Evolutionary conservation across 2,797 vertebrate species (phyloP).

Genomic region (Takifugu rubripes): DNA sequence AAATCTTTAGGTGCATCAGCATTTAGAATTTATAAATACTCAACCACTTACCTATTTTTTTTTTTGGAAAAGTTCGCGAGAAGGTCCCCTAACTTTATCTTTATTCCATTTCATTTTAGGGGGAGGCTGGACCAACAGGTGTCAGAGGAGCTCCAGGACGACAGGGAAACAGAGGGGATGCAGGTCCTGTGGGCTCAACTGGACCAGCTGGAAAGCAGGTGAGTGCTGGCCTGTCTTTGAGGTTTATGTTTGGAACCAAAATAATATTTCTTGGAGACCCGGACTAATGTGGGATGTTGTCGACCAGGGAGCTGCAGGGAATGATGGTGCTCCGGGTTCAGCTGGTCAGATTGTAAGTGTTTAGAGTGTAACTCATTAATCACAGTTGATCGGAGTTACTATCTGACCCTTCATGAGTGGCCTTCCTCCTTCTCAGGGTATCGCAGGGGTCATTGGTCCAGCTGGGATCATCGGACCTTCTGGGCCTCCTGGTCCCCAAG

Average conservation of each 20-base stretch:
- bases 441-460: conserved; percentile 82
- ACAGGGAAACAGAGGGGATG: conserved; percentile 89
- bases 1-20: background rate
- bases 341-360: conserved; percentile 86
- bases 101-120: conserved; percentile 67
- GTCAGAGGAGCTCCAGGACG: conserved; percentile 87
- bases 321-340: conserved; percentile 82
- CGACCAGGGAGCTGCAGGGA: conserved; percentile 82
- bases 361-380: background rate
- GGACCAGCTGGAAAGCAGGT: conserved; percentile 84
- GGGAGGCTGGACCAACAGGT: conserved; percentile 89
- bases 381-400: background rate
- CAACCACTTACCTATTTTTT: too few species aligned
- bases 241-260: too few species aligned
- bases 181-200: conserved; percentile 78
- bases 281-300: background rate
- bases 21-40: too few species aligned
- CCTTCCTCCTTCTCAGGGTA: conserved; percentile 72
- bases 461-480: conserved; percentile 81
- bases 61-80: background rate
- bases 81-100: background rate
- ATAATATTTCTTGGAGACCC: background rate
- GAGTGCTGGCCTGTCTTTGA: conserved; percentile 11
- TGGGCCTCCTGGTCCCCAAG: conserved; percentile 88
- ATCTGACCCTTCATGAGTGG: background rate